Conservation (phyloP, 2,888 invertebrate genomes). For the Rotaria macrura region DNA sequence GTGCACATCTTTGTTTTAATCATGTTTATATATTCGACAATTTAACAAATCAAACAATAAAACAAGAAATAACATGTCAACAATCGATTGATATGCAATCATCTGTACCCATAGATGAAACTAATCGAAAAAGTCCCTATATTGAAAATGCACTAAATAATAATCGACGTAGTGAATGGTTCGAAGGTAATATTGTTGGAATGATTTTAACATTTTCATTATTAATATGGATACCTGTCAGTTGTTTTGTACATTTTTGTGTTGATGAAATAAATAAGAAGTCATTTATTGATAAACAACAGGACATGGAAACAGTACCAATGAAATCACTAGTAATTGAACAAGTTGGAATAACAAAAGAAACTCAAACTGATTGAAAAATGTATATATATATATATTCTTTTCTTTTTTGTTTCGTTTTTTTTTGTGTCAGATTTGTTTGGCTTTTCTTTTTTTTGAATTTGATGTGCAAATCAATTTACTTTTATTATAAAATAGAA, state of each 20-base stretch:
- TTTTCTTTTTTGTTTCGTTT: background rate
- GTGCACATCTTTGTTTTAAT: constrained; percentile 39
- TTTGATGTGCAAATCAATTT: background rate
- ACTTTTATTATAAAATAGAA: background rate
- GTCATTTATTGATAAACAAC: background rate
- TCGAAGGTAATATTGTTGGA: constrained; percentile 83
- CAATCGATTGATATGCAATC: background rate
- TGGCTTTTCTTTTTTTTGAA: background rate
- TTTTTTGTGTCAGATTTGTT: background rate
- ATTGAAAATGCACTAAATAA: background rate
- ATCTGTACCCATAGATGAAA: background rate
- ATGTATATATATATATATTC: too few relatives aligned
- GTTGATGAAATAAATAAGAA: constrained; percentile 8
- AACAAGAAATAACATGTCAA: background rate
- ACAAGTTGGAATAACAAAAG: background rate
- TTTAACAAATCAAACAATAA: background rate
- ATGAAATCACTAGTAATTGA: background rate
- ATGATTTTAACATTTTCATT: constrained; percentile 78
- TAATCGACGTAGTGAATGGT: constrained; percentile 58
- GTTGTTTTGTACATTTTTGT: constrained; percentile 54
- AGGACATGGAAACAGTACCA: background rate
- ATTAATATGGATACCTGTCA: constrained; percentile 85
- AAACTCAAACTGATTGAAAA: background rate
- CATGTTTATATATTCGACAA: constrained; percentile 32
- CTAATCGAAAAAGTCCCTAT: background rate